Conservation (phyloP, 2,888 invertebrate species). For the Hydroisotoma schaefferi region DNA sequence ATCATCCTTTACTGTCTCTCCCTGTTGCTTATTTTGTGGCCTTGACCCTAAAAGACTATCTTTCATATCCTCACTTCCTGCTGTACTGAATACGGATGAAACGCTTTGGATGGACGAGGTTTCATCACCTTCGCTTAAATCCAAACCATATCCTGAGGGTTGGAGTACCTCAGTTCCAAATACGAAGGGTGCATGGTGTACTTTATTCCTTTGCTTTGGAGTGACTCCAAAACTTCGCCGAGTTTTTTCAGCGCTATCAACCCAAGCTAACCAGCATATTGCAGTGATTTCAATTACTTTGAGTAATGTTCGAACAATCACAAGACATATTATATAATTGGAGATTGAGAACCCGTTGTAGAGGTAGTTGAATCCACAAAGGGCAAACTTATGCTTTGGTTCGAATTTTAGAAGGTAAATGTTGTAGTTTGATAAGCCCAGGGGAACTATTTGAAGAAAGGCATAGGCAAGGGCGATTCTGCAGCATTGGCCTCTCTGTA, state of each 20-base stretch:
- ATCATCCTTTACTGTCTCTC: background rate
- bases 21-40: too few relatives aligned
- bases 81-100: too few relatives aligned
- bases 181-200: background rate
- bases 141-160: too few relatives aligned
- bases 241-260: too few relatives aligned
- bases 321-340: background rate
- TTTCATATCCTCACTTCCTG: background rate
- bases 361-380: slow-evolving; percentile 1
- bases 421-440: background rate
- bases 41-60: background rate
- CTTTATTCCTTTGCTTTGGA: background rate
- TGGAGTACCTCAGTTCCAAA: too few relatives aligned
- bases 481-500: slow-evolving; percentile 4
- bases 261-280: background rate
- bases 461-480: background rate
- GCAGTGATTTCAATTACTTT: background rate
- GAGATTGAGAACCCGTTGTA: background rate
- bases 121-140: background rate
- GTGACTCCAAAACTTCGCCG: background rate
- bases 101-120: too few relatives aligned
- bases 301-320: background rate
- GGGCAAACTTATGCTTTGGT: background rate
- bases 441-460: slow-evolving; percentile 1
- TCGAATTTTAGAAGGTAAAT: background rate